These are phyloP conservation scores for Euzetes globulus DNA, from an alignment of 2,888 invertebrate species.

Conservation along the genomic window DNA sequence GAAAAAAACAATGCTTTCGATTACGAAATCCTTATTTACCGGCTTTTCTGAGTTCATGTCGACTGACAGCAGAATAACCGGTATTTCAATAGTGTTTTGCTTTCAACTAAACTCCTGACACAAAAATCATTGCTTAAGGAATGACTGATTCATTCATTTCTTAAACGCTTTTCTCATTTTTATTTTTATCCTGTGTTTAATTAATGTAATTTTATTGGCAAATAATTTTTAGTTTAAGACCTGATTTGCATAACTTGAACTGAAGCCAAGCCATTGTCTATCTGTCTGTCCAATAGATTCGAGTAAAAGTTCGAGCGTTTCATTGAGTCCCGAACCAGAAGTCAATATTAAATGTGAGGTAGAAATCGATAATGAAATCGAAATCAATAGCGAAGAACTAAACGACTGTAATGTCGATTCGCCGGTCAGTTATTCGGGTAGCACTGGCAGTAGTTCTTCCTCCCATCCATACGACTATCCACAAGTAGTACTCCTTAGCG, in stretches of 20 bases:
- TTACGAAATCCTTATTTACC: neutral
- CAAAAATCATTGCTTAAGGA: neutral
- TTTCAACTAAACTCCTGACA: neutral
- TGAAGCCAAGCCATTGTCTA: neutral
- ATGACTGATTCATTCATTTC: neutral
- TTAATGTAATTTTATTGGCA: no score
- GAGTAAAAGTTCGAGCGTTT: slow-evolving; percentile 2
- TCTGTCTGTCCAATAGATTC: slow-evolving; percentile 11
- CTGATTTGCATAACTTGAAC: no score
- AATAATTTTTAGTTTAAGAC: no score
- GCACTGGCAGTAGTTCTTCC: slow-evolving; percentile 15
- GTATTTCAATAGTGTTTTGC: slow-evolving; percentile 20
- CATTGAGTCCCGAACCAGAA: slow-evolving; percentile 11
- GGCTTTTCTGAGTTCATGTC: neutral
- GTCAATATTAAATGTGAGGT: slow-evolving; percentile 20
- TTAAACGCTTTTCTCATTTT: no score
- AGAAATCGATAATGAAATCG: slow-evolving; percentile 23
- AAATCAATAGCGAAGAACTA: slow-evolving; percentile 24
- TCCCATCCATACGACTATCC: slow-evolving; percentile 7
- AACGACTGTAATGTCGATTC: slow-evolving; percentile 26
- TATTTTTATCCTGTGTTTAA: no score
- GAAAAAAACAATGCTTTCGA: neutral
- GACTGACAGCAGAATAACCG: neutral
- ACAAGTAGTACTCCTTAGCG: slow-evolving; percentile 15
- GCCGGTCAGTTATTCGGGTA: slow-evolving; percentile 13